Conservation (phyloP, 2,797 vertebrate genomes). For the Spizella passerina region DNA sequence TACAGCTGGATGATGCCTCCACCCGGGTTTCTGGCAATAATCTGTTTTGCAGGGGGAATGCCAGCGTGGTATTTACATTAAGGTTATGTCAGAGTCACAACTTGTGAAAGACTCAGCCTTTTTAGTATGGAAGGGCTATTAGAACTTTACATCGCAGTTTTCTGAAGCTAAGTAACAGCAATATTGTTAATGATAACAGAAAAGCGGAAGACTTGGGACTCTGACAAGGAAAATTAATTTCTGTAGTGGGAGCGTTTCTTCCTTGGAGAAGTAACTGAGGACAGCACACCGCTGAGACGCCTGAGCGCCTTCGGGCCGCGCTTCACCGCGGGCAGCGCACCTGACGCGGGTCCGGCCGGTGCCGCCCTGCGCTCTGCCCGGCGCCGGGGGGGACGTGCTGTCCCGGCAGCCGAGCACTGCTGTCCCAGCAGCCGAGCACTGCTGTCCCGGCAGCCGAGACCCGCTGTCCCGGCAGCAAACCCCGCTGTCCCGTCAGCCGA, state of each 20-base stretch:
- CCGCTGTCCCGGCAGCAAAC: too few species aligned
- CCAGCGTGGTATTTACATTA: neutral
- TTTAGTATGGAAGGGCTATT: neutral
- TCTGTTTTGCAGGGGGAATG: neutral
- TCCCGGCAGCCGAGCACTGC: too few species aligned
- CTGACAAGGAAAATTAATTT: too few species aligned
- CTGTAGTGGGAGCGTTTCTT: too few species aligned
- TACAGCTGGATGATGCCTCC: fast-evolving
- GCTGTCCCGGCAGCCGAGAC: too few species aligned
- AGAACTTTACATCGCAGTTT: neutral
- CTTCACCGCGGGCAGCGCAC: fast-evolving
- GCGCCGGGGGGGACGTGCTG: neutral
- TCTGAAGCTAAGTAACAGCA: neutral
- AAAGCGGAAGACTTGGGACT: too few species aligned
- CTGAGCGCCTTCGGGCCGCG: fast-evolving
- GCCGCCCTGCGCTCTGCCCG: neutral
- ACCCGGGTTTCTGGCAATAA: neutral
- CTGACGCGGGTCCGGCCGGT: neutral
- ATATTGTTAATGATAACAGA: too few species aligned
- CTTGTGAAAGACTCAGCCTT: neutral
- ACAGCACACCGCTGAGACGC: neutral
- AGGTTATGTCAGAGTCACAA: neutral
- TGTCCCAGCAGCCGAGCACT: too few species aligned
- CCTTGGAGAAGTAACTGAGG: fast-evolving
- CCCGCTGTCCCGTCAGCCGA: too few species aligned